phyloP scores from a whole-genome alignment of 2,797 vertebrate genomes.

The Poeciliopsis gracilis region DNA sequence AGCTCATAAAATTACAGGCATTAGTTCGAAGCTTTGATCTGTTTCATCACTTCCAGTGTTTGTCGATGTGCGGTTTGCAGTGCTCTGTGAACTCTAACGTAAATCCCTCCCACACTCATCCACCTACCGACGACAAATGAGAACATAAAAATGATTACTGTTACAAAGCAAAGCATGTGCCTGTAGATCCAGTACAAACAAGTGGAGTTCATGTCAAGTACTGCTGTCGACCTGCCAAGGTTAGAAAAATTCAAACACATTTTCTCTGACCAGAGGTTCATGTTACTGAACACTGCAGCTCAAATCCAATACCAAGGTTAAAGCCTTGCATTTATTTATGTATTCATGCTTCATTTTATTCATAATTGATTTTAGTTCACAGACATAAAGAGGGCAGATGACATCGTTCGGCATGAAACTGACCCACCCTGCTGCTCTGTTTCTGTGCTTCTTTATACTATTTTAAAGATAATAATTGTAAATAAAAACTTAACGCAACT shows the following conservation, averaged over 20 bases:
- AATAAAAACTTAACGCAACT: constrained; percentile 5
- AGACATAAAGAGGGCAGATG: constrained; percentile 26
- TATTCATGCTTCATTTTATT: constrained; percentile 42
- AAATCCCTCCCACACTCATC: constrained; percentile 20
- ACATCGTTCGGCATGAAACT: constrained; percentile 16
- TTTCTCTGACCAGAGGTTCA: constrained; percentile 39
- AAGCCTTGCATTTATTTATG: constrained; percentile 59
- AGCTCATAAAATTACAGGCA: constrained; percentile 1
- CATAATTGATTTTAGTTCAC: constrained; percentile 41
- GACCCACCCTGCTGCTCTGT: constrained; percentile 15
- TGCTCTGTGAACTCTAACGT: constrained; percentile 9
- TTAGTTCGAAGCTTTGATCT: constrained; percentile 17
- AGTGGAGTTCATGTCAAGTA: constrained; percentile 48
- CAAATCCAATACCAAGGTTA: constrained; percentile 41
- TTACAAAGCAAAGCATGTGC: constrained; percentile 9
- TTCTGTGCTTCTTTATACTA: constrained; percentile 25
- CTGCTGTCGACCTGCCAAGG: constrained; percentile 36
- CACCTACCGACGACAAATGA: neutral
- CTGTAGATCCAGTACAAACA: constrained; percentile 9
- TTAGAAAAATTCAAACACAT: constrained; percentile 42
- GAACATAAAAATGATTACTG: constrained; percentile 10
- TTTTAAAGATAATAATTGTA: constrained; percentile 28
- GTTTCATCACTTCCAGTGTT: constrained; percentile 10
- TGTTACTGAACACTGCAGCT: constrained; percentile 42
- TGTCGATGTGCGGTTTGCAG: constrained; percentile 10